Base-by-base conservation (phyloP, 2,888 invertebrate species). In the Machimus rusticus region DNA sequence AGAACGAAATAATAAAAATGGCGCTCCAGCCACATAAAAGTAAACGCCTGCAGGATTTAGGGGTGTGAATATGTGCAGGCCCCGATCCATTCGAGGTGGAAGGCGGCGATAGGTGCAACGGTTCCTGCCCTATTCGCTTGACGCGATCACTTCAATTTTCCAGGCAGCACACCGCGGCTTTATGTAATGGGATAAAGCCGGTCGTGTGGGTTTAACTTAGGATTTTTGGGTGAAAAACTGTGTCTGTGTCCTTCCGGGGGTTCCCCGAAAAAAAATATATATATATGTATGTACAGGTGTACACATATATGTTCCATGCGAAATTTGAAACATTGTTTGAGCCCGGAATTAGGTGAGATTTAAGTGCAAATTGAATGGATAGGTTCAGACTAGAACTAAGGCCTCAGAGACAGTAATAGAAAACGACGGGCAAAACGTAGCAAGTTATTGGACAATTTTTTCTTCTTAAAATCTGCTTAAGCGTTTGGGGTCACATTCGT, bases 41-140 rank as follows among this genome's bases (percentile, higher is more conserved):
- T 55, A 82, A 57, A 82, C 51, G 82, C 66, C 82, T 66, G 57
- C 19, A 66, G 66, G 82, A 57, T 82, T 82, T 82, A 57, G 55
- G 82, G 19, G 57, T 66, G 66, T 66, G 66, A 66, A 66, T 66
- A 66, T 28, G 8, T 66, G 23, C 66, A 9, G 66, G 5, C 28
- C 28, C 66, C 66, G 19, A 66, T 66, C 23, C 66, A 28, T 66
- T 12, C 0, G 57, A 3, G 57, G 23, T 12, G 23, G 23, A 57
- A 57, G 12, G 6, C 23, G 23, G 19, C 57, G 8, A 66, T 28
- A 66, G 66, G 66, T 66, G 66, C 55, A 19, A 19, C 9, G 28
- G 23, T 66, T 66, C 23, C 66, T 19, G 57, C 28, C 23, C 66
- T 19, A 23, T 57, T 57, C 57, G 57, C 57, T 66, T 28, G 19